Conservation (phyloP, 2,113 vertebrate species). For the Cromileptes altivelis region DNA sequence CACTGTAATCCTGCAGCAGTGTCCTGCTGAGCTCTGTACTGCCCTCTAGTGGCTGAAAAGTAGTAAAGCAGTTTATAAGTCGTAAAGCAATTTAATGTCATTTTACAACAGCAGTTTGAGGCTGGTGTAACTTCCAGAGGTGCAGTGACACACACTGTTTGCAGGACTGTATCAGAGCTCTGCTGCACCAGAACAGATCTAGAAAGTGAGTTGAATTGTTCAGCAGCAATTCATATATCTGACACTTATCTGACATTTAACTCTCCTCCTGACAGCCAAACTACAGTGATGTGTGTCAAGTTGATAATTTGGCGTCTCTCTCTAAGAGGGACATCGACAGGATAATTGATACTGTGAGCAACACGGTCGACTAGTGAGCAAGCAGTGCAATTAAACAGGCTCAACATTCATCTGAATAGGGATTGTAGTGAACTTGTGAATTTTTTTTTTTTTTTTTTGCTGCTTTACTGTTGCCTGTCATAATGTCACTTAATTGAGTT, state of each 20-base stretch:
- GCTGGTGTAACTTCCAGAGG: neutral
- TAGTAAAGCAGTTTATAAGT: slow-evolving; percentile 40
- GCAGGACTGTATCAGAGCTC: neutral
- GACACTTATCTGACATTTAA: neutral
- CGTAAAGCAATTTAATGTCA: slow-evolving; percentile 10
- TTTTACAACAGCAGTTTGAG: neutral
- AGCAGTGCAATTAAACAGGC: neutral
- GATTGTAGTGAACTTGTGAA: neutral
- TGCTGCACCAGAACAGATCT: neutral
- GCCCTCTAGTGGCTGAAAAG: slow-evolving; percentile 79
- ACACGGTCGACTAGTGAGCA: neutral
- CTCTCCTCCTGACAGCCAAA: neutral
- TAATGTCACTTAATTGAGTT: neutral
- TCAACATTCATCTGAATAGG: neutral
- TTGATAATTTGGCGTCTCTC: neutral
- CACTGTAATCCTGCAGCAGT: slow-evolving; percentile 53
- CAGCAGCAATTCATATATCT: neutral
- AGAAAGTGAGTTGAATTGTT: neutral
- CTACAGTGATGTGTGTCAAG: neutral
- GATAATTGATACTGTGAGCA: neutral
- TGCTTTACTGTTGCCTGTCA: neutral
- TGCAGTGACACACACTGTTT: neutral
- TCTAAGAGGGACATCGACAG: neutral
- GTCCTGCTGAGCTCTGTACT: slow-evolving; percentile 76
- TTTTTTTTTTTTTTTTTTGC: neutral